phyloP scores from a whole-genome alignment of 2,888 invertebrate species.

The Malthinus flaveolus region DNA sequence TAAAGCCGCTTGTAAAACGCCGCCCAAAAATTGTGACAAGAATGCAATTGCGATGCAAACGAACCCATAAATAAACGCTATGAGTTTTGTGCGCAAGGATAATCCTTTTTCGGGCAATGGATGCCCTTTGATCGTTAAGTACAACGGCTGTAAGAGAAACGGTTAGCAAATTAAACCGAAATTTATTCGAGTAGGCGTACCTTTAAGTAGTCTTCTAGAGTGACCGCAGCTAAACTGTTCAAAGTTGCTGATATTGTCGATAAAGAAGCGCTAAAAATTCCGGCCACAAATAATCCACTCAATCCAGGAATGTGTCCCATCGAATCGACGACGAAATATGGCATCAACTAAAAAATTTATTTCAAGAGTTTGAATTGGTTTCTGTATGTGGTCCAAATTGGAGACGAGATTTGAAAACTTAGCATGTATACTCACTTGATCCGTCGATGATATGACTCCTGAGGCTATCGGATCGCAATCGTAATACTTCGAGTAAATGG shows the following conservation, averaged over 20 bases:
- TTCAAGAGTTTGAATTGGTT: no score
- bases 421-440: conserved; percentile 63
- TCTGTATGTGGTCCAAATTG: no score
- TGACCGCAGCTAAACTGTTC: conserved; percentile 88
- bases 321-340: conserved; percentile 75
- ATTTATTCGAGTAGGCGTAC: conserved; percentile 37
- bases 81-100: conserved; percentile 64
- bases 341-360: conserved; percentile 62
- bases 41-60: conserved; percentile 81
- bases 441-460: conserved; percentile 65
- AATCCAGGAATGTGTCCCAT: conserved; percentile 77
- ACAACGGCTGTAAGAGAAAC: conserved; percentile 48
- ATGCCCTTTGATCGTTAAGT: conserved; percentile 46
- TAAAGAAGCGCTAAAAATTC: conserved; percentile 88
- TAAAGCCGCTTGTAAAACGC: conserved; percentile 83
- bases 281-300: conserved; percentile 87
- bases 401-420: no score
- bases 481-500: conserved; percentile 81
- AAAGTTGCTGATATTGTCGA: conserved; percentile 91
- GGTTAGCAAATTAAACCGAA: neutral
- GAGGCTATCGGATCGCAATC: conserved; percentile 77
- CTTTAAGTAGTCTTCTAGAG: conserved; percentile 83
- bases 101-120: conserved; percentile 52
- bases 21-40: conserved; percentile 79
- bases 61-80: conserved; percentile 74